phyloP scores from a whole-genome alignment of 2,113 vertebrate genomes.

The Noturus placidus region DNA sequence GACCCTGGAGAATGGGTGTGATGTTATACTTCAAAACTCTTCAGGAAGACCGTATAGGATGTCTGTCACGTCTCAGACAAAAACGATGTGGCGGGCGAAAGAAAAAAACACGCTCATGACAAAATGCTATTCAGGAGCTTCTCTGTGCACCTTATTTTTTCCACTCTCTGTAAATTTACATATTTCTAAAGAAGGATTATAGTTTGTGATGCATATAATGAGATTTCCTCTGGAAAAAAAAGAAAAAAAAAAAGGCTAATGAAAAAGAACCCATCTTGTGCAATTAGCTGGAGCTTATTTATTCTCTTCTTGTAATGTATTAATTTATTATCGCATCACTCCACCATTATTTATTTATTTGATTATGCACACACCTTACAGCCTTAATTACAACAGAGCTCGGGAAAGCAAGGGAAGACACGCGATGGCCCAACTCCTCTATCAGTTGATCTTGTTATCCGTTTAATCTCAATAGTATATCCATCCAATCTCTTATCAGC shows the following conservation, averaged over 20 bases:
- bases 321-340: slow-evolving; percentile 75
- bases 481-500: slow-evolving; percentile 65
- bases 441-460: slow-evolving; percentile 67
- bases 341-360: slow-evolving; percentile 69
- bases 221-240: slow-evolving; percentile 64
- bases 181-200: slow-evolving; percentile 63
- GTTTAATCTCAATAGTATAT: slow-evolving; percentile 68
- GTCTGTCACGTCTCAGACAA: slow-evolving; percentile 38
- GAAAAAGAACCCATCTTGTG: slow-evolving; percentile 67
- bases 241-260: slow-evolving; percentile 62
- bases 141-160: slow-evolving; percentile 45
- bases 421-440: slow-evolving; percentile 57
- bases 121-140: slow-evolving; percentile 47
- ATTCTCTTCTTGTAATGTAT: slow-evolving; percentile 72
- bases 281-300: slow-evolving; percentile 70
- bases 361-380: slow-evolving; percentile 69
- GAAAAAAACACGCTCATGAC: not conserved
- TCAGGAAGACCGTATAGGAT: not conserved
- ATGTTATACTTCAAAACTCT: not conserved
- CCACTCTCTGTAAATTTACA: slow-evolving; percentile 62
- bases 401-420: slow-evolving; percentile 57
- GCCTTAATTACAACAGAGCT: slow-evolving; percentile 72
- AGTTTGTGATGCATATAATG: slow-evolving; percentile 76
- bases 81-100: slow-evolving; percentile 37
- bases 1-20: not conserved